Evolutionary conservation across 2,797 vertebrate genomes (phyloP).

Genomic region (Chloroceryle amazona): DNA sequence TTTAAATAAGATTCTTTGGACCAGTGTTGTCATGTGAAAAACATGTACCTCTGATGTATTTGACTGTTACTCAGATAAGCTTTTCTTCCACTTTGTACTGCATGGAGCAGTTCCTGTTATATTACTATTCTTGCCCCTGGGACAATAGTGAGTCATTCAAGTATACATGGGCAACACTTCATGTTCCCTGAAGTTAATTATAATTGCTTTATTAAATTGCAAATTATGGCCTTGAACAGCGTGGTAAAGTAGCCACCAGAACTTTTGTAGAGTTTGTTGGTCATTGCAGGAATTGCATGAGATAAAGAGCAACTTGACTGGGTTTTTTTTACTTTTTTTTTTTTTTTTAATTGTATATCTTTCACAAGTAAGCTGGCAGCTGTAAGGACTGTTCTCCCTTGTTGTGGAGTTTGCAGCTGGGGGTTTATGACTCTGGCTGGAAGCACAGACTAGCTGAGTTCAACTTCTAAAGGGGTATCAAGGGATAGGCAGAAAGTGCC

Average conservation of each 20-base stretch:
- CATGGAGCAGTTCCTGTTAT: background rate
- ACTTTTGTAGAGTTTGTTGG: background rate
- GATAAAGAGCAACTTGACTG: background rate
- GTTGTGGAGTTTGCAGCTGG: background rate
- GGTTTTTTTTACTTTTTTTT: background rate
- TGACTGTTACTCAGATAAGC: background rate
- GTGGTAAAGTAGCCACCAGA: background rate
- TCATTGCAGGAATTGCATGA: background rate
- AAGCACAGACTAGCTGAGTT: background rate
- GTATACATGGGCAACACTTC: background rate
- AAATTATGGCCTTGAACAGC: background rate
- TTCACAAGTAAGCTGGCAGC: background rate
- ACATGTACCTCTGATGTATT: background rate
- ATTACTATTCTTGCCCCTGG: background rate
- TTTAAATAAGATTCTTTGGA: background rate
- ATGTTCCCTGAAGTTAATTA: background rate
- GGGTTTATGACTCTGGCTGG: background rate
- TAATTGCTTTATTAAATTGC: background rate
- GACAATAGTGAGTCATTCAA: background rate
- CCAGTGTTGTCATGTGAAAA: background rate
- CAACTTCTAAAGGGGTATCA: background rate
- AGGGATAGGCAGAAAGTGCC: background rate
- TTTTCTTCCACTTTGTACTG: background rate
- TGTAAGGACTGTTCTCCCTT: background rate
- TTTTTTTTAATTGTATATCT: background rate